Percentiles rank a stretch among this genome's conserved stretches.
Conservation (phyloP, 2,797 vertebrate genomes). For the Microhierax caerulescens region DNA sequence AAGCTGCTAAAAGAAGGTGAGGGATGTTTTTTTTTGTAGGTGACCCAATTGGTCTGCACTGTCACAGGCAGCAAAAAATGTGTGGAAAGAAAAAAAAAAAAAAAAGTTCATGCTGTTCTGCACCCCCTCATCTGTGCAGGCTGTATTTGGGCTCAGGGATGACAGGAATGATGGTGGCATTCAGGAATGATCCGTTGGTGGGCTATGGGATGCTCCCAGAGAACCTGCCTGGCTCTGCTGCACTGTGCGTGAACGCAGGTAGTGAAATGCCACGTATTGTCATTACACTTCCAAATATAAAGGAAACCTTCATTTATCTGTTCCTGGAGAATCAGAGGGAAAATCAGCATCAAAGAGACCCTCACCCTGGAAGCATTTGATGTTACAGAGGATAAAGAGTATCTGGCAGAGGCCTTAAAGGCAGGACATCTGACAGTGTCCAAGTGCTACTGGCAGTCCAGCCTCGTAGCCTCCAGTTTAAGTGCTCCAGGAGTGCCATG, state of each 20-base stretch:
- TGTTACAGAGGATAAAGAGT: constrained; percentile 17
- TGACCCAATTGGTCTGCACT: not conserved
- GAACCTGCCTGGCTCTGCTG: not conserved
- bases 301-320: constrained; percentile 2
- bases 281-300: not conserved
- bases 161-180: not conserved
- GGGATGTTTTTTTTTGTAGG: not conserved
- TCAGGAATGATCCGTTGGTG: not conserved
- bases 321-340: not conserved
- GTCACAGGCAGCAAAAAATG: not conserved
- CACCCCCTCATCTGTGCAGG: rapidly evolving
- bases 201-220: not conserved
- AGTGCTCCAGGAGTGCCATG: not conserved
- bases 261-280: not conserved
- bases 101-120: not conserved
- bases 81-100: not conserved
- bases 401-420: constrained; percentile 6
- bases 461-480: not conserved
- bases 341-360: constrained; percentile 27
- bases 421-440: constrained; percentile 19
- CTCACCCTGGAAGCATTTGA: constrained; percentile 8
- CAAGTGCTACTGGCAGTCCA: not conserved
- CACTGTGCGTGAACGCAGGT: not conserved
- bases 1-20: not conserved
- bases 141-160: not conserved